phyloP scores from a whole-genome alignment of 2,797 vertebrate genomes.

The Alfaro cultratus region DNA sequence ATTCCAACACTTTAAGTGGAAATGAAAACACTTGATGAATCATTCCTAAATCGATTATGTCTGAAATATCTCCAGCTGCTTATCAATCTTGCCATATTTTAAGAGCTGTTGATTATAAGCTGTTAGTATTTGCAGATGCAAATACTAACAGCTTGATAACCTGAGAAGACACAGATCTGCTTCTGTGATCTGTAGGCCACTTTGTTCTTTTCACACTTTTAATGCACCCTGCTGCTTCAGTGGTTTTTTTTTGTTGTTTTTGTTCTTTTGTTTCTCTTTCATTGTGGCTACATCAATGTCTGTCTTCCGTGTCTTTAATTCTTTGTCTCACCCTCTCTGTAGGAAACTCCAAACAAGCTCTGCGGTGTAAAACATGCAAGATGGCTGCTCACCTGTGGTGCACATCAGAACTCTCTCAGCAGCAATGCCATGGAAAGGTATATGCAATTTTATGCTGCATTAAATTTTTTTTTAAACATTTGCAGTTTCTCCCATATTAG shows the following conservation, averaged over 20 bases:
- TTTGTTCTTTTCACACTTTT: constrained; percentile 24
- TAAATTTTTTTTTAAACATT: background rate
- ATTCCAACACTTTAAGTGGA: constrained; percentile 13
- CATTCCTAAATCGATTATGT: constrained; percentile 49
- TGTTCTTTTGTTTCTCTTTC: constrained; percentile 1
- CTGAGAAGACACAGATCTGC: constrained; percentile 32
- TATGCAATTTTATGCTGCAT: background rate
- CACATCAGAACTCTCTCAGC: constrained; percentile 89
- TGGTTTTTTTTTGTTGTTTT: background rate
- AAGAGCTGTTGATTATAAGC: constrained; percentile 57
- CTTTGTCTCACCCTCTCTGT: constrained; percentile 36
- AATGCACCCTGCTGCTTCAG: constrained; percentile 6
- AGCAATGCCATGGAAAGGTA: constrained; percentile 88
- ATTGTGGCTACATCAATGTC: background rate
- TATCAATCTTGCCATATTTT: constrained; percentile 45
- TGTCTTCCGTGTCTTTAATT: constrained; percentile 23
- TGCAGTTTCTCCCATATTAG: background rate
- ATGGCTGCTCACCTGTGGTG: constrained; percentile 93
- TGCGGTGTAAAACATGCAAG: constrained; percentile 92
- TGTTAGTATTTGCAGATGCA: constrained; percentile 24
- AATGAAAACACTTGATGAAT: constrained; percentile 33
- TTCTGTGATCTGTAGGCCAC: constrained; percentile 24
- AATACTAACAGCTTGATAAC: constrained; percentile 38
- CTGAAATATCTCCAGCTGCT: constrained; percentile 62
- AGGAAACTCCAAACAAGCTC: constrained; percentile 93